Percentiles rank a stretch among this genome's conserved stretches.
These are phyloP conservation scores for Hydrolagus colliei DNA, from an alignment of 2,797 vertebrate species.

Conservation along the genomic window DNA sequence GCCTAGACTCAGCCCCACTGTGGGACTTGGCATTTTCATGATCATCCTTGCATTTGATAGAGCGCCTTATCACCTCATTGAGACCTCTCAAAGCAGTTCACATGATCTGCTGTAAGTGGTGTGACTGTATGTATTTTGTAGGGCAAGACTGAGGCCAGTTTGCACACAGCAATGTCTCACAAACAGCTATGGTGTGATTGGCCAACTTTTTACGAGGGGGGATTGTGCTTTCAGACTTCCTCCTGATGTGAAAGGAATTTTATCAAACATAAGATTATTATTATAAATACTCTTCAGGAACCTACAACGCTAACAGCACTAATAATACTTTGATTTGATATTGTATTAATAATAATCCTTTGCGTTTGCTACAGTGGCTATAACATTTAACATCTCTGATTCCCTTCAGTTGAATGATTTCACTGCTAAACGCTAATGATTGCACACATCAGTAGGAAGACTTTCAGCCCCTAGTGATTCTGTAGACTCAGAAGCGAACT, in stretches of 20 bases:
- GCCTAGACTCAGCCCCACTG: no score
- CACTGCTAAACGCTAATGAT: no score
- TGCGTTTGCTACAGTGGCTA: no score
- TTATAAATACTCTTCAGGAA: no score
- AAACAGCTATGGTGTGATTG: background rate
- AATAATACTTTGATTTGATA: no score
- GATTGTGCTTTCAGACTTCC: background rate
- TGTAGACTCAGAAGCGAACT: background rate
- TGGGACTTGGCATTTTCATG: background rate
- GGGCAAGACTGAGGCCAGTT: background rate
- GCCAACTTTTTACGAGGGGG: background rate
- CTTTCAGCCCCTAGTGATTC: background rate
- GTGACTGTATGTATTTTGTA: background rate
- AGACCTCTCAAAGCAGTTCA: background rate
- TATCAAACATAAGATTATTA: no score
- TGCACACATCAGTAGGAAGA: no score
- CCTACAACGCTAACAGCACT: no score
- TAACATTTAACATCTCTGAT: no score
- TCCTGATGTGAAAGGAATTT: no score
- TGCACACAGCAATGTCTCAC: background rate
- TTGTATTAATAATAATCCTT: no score
- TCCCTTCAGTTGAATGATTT: no score
- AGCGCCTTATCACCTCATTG: background rate
- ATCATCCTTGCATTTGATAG: background rate
- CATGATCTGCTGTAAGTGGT: background rate